Evolutionary conservation across 2,797 vertebrate genomes (phyloP), one percentile per base, ranked within the genome.

Genomic region (Tokudaia tokunoshimensis): DNA sequence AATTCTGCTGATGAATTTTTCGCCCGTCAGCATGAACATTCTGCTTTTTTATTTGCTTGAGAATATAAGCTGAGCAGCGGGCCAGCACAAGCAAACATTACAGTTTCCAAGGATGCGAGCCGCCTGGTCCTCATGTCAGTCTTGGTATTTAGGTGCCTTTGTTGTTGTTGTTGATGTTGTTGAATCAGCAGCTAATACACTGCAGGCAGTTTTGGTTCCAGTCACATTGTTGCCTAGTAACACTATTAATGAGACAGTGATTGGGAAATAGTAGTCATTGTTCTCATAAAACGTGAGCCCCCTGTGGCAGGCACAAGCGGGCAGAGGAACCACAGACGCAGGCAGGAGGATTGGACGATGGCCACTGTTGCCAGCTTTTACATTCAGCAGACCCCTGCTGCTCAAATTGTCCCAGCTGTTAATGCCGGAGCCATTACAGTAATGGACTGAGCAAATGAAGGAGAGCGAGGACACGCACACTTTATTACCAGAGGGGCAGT

Each of bases 381-480:
- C 98, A 98, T 98, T 98, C 97, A 98, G 98, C 98, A 98, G 98
- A 86, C 97, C 97, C 87, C 97, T 98, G 97, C 98, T 98, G 98
- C 97, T 98, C 98, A 98, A 99, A 99, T 99, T 99, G 99, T 99
- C 99, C 99, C 98, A 99, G 99, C 99, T 99, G 99, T 99, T 99
- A 99, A 99, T 99, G 99, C 99, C 99, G 98, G 98, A 94, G 99
- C 99, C 99, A 99, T 99, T 99, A 99, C 99, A 99, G 99, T 99
- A 99, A 99, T 99, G 99, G 99, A 99, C 99, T 99, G 97, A 20
- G 99, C 99, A 99, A 99, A 99, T 99, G 99, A 99, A 99, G 99
- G 99, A 99, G 99, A 99, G 99, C 99, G 98, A 98, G 99, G 99
- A 99, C 99, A 99, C 99, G 96, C 98, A 98, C 99, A 98, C 99